Percentiles rank a stretch among this genome's conserved stretches.
These are phyloP conservation scores for Slavum lentiscoides DNA, from an alignment of 2,888 invertebrate genomes.

Conservation along the genomic window DNA sequence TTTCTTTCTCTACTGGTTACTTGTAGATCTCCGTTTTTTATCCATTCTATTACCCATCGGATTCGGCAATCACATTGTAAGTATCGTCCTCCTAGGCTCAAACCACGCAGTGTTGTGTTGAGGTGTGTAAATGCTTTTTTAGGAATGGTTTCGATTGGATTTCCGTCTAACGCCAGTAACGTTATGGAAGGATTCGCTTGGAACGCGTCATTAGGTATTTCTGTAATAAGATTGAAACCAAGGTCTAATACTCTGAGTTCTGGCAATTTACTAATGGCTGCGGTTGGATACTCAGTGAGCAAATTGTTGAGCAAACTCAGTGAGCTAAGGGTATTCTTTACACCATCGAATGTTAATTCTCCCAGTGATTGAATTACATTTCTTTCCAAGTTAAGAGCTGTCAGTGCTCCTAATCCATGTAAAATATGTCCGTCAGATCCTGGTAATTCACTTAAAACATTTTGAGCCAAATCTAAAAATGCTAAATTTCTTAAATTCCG, in stretches of 20 bases:
- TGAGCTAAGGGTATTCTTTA: slow-evolving; percentile 81
- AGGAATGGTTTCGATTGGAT: slow-evolving; percentile 83
- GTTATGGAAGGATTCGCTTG: slow-evolving; percentile 81
- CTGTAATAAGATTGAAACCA: slow-evolving; percentile 85
- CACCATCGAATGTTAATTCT: slow-evolving; percentile 76
- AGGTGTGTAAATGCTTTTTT: slow-evolving; percentile 76
- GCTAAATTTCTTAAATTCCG: slow-evolving; percentile 77
- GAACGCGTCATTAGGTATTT: slow-evolving; percentile 79
- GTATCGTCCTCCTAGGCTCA: slow-evolving; percentile 86
- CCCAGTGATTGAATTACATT: slow-evolving; percentile 80
- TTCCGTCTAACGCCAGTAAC: slow-evolving; percentile 85
- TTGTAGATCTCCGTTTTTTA: slow-evolving; percentile 82
- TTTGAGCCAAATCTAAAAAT: slow-evolving; percentile 87
- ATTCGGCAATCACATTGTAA: slow-evolving; percentile 86
- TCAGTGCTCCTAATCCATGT: slow-evolving; percentile 78
- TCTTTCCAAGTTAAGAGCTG: slow-evolving; percentile 84
- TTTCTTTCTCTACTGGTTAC: slow-evolving; percentile 89
- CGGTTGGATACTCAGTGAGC: slow-evolving; percentile 82
- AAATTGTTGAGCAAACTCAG: slow-evolving; percentile 87
- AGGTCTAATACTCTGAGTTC: slow-evolving; percentile 86
- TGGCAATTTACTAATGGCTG: slow-evolving; percentile 74
- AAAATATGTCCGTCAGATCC: slow-evolving; percentile 72
- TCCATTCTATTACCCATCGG: slow-evolving; percentile 90
- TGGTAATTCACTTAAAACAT: slow-evolving; percentile 80
- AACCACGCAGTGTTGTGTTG: slow-evolving; percentile 79